phyloP scores from a whole-genome alignment of 2,113 vertebrate genomes.

The Heliornis fulica region DNA sequence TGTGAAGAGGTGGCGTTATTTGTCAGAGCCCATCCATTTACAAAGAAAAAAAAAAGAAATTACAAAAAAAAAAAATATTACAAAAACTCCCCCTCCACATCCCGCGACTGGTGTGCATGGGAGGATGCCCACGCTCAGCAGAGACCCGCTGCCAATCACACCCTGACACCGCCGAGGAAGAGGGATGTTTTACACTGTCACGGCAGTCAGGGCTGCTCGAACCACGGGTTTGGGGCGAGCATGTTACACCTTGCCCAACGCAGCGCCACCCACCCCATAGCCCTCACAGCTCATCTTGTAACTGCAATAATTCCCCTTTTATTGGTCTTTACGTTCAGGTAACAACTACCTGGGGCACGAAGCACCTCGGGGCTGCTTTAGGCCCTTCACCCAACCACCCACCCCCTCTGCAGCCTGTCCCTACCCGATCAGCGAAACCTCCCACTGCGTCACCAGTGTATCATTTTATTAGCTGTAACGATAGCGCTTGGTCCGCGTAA shows the following conservation, averaged over 20 bases:
- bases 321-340: slow-evolving; percentile 44
- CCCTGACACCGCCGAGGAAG: not conserved
- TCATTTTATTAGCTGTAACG: slow-evolving; percentile 46
- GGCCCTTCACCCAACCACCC: not conserved
- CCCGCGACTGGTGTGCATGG: not conserved
- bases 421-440: slow-evolving; percentile 48
- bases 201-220: slow-evolving; percentile 1
- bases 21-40: slow-evolving; percentile 42
- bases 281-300: slow-evolving; percentile 5
- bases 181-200: slow-evolving; percentile 1
- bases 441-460: slow-evolving; percentile 16
- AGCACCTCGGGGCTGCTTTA: slow-evolving; percentile 28
- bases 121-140: not conserved
- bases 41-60: not conserved
- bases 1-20: not conserved
- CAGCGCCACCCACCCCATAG: not conserved
- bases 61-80: not conserved
- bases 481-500: slow-evolving; percentile 14
- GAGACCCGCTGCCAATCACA: slow-evolving; percentile 50
- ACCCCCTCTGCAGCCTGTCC: not conserved
- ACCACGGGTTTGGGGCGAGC: slow-evolving; percentile 23
- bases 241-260: not conserved
- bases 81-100: not conserved
- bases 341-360: slow-evolving; percentile 43
- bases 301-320: slow-evolving; percentile 48